Conservation (phyloP, 2,888 invertebrate genomes). For the Alloplasta piceator region DNA sequence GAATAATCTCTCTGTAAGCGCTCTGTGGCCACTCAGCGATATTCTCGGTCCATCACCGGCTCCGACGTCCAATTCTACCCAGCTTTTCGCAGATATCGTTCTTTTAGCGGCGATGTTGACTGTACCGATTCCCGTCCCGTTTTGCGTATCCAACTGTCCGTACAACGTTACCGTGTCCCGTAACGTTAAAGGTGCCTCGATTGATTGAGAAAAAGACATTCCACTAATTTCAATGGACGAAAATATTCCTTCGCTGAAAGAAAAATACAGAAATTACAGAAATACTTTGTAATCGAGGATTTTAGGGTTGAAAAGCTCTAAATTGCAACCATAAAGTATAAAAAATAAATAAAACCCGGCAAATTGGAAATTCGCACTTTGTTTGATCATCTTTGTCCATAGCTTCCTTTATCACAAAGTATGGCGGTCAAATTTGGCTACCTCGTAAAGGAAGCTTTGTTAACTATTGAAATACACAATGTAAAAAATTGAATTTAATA, state of each 20-base stretch:
- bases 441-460: no score
- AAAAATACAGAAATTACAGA: constrained; percentile 23
- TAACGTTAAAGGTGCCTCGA: constrained; percentile 95
- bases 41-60: constrained; percentile 93
- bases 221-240: constrained; percentile 95
- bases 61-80: constrained; percentile 94
- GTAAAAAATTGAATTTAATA: no score
- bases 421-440: no score
- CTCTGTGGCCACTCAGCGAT: constrained; percentile 91
- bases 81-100: constrained; percentile 92
- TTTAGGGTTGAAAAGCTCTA: no score
- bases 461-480: no score
- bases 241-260: constrained; percentile 84
- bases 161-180: constrained; percentile 93
- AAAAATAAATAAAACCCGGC: no score
- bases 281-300: no score
- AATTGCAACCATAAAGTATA: no score
- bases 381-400: no score
- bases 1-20: constrained; percentile 89
- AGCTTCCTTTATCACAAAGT: no score
- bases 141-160: constrained; percentile 92
- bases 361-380: no score
- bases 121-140: constrained; percentile 93
- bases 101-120: constrained; percentile 91
- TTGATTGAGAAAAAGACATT: constrained; percentile 96